These are phyloP conservation scores for Onthophagus sagittarius DNA, from an alignment of 2,888 invertebrate species.

Conservation along the genomic window DNA sequence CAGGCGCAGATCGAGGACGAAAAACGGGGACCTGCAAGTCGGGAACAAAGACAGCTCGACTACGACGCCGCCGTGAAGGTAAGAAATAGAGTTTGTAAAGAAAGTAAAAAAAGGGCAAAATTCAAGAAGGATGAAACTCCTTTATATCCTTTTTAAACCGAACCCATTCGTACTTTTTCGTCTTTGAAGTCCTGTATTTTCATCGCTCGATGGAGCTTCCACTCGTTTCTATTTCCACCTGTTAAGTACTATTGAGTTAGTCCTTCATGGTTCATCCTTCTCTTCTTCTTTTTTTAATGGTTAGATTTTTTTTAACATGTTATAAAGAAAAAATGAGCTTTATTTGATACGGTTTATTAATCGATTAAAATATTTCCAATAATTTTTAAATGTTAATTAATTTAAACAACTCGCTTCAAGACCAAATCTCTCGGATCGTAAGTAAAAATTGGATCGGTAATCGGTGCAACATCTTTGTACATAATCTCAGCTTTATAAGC, in stretches of 20 bases:
- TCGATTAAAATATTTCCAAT: background rate
- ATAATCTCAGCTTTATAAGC: constrained; percentile 62
- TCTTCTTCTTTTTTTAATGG: too few relatives aligned
- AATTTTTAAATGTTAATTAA: background rate
- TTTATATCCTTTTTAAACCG: background rate
- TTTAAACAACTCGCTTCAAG: constrained; percentile 25
- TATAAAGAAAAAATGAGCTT: too few relatives aligned
- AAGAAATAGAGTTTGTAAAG: background rate
- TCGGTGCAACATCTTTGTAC: constrained; percentile 61
- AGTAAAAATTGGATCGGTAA: constrained; percentile 60
- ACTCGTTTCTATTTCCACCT: background rate
- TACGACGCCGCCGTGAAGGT: constrained; percentile 61
- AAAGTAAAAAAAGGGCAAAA: background rate
- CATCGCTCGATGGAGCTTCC: background rate
- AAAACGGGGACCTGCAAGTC: constrained; percentile 51
- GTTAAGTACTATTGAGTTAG: background rate
- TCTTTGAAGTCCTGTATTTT: background rate
- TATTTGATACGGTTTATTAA: too few relatives aligned
- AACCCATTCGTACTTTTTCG: too few relatives aligned
- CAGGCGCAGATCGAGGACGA: constrained; percentile 52
- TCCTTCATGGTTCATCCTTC: background rate
- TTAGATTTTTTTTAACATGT: too few relatives aligned
- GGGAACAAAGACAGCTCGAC: constrained; percentile 60
- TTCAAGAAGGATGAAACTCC: background rate
- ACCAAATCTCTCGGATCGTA: constrained; percentile 42